These are phyloP conservation scores for Silurus glanis DNA, from an alignment of 2,113 vertebrate genomes.

Conservation along the genomic window DNA sequence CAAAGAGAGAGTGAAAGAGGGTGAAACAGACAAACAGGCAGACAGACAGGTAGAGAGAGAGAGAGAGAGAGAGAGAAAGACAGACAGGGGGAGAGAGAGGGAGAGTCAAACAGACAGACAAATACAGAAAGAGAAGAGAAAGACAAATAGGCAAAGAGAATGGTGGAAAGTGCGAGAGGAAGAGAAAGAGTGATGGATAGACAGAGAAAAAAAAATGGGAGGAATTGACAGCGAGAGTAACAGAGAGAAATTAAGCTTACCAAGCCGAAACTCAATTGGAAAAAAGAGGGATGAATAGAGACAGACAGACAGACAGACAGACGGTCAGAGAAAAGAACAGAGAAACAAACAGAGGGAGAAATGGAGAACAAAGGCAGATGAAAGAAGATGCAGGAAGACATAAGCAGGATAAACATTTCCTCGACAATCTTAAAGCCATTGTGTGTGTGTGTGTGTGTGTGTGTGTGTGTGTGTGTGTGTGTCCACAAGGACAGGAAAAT, in stretches of 20 bases:
- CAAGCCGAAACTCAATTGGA: too few species aligned
- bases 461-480: constrained; percentile 8
- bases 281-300: background rate
- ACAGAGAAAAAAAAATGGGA: background rate
- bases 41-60: background rate
- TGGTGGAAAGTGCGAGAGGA: background rate
- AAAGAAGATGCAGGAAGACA: background rate
- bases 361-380: background rate
- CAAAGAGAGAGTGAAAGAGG: background rate
- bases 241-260: background rate
- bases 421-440: constrained; percentile 56
- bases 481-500: background rate
- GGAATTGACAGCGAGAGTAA: too few species aligned
- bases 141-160: too few species aligned
- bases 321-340: background rate
- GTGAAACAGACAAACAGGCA: background rate
- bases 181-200: background rate
- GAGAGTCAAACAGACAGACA: background rate
- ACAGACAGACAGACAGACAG: background rate
- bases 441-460: constrained; percentile 46
- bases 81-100: background rate
- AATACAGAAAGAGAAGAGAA: background rate
- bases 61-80: background rate
- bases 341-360: background rate
- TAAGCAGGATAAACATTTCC: constrained; percentile 58